These are phyloP conservation scores for Lepus timidus DNA, from an alignment of 2,113 vertebrate species.

Conservation along the genomic window DNA sequence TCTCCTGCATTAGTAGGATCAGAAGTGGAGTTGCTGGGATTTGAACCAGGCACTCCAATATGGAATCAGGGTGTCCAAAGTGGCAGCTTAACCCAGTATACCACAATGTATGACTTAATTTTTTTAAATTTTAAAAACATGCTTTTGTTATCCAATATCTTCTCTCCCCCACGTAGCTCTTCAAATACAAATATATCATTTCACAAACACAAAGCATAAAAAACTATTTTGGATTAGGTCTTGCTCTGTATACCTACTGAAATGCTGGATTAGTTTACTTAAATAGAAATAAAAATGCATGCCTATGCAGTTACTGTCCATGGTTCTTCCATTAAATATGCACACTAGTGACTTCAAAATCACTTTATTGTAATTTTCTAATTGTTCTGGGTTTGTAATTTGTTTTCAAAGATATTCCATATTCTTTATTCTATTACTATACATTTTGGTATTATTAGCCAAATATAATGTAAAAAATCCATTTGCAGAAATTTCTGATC, in stretches of 20 bases:
- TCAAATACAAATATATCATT: conserved; percentile 37
- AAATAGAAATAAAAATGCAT: neutral
- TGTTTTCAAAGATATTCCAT: conserved; percentile 26
- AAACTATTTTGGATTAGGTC: neutral
- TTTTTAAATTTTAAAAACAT: no score
- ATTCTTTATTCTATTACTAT: neutral
- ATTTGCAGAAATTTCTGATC: conserved; percentile 58
- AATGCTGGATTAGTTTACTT: neutral
- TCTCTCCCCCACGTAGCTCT: neutral
- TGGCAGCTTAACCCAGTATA: no score
- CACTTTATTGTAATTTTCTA: neutral
- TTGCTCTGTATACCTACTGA: neutral
- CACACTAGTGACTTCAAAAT: neutral
- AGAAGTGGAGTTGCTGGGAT: no score
- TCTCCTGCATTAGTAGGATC: no score
- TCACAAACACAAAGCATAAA: neutral
- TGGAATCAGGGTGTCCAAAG: no score
- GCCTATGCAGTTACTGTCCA: neutral
- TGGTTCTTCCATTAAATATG: neutral
- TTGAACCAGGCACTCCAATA: no score
- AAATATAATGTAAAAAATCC: conserved; percentile 6
- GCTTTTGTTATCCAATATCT: neutral
- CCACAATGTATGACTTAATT: no score
- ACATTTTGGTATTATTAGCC: conserved; percentile 3
- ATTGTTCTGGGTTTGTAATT: conserved; percentile 20